Percentiles rank a stretch among this genome's conserved stretches.
These are phyloP conservation scores for Drosophila oshimai DNA, from an alignment of 1,140 invertebrate species.

Conservation along the genomic window DNA sequence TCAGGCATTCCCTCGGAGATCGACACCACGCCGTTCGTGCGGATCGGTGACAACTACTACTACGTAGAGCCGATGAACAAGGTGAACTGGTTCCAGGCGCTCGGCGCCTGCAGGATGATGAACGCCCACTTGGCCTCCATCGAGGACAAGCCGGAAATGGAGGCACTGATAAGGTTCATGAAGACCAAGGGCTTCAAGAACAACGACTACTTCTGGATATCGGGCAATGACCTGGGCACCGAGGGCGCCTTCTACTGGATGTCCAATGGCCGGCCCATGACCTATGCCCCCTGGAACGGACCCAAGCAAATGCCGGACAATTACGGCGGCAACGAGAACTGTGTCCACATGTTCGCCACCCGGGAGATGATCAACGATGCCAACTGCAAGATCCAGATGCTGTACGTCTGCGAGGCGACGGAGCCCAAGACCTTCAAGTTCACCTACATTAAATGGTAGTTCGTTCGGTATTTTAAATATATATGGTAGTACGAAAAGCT, in stretches of 20 bases:
- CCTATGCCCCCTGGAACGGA: constrained; percentile 59
- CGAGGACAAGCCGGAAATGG: constrained; percentile 66
- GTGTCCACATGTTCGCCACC: constrained; percentile 67
- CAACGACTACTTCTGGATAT: constrained; percentile 68
- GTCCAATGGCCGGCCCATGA: constrained; percentile 58
- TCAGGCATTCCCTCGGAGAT: constrained; percentile 62
- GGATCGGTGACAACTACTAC: constrained; percentile 67
- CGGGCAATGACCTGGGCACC: constrained; percentile 64
- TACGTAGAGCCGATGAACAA: constrained; percentile 66
- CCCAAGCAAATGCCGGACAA: constrained; percentile 72
- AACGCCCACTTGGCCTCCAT: constrained; percentile 66
- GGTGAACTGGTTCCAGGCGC: constrained; percentile 69
- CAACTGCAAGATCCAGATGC: constrained; percentile 72
- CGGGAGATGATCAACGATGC: constrained; percentile 66
- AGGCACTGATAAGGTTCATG: constrained; percentile 60
- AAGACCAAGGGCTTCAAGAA: constrained; percentile 61
- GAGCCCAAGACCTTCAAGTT: constrained; percentile 71
- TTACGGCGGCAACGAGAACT: constrained; percentile 70
- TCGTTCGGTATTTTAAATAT: not conserved
- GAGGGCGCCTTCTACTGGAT: constrained; percentile 69
- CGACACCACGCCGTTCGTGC: constrained; percentile 58
- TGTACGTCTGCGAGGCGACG: constrained; percentile 61
- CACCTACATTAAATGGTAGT: constrained; percentile 67
- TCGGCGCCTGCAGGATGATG: constrained; percentile 66
- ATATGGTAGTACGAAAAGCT: no score